Conservation (phyloP, 2,113 vertebrate species). For the Addax nasomaculatus region DNA sequence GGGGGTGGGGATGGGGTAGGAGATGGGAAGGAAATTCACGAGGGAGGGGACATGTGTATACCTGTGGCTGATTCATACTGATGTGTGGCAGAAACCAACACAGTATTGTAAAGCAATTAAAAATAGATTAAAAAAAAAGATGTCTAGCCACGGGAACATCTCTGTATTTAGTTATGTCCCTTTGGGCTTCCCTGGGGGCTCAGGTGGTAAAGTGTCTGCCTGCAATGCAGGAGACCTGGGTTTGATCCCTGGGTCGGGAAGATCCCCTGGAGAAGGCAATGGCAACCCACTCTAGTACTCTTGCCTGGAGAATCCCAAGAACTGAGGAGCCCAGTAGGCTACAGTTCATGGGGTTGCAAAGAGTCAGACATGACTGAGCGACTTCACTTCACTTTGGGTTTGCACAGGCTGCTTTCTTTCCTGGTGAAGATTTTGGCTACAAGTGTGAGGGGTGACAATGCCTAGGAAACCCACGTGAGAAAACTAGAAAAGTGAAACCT, state of each 20-base stretch:
- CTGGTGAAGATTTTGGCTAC: neutral
- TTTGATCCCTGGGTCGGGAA: neutral
- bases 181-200: neutral
- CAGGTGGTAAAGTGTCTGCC: accelerated
- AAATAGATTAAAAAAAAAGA: neutral
- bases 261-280: neutral
- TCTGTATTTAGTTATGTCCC: neutral
- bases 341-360: neutral
- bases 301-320: neutral
- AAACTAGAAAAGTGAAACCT: neutral
- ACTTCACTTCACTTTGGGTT: neutral
- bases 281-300: neutral
- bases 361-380: neutral
- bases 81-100: neutral
- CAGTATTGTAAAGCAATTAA: neutral
- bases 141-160: neutral
- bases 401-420: neutral
- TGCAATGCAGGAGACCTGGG: neutral
- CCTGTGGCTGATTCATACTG: neutral
- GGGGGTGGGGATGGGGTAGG: neutral
- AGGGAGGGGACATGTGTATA: neutral
- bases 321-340: neutral
- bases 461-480: neutral
- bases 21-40: neutral
- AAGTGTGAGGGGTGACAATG: neutral